These are phyloP conservation scores for Steatornis caripensis DNA, from an alignment of 2,113 vertebrate species.

Conservation along the genomic window DNA sequence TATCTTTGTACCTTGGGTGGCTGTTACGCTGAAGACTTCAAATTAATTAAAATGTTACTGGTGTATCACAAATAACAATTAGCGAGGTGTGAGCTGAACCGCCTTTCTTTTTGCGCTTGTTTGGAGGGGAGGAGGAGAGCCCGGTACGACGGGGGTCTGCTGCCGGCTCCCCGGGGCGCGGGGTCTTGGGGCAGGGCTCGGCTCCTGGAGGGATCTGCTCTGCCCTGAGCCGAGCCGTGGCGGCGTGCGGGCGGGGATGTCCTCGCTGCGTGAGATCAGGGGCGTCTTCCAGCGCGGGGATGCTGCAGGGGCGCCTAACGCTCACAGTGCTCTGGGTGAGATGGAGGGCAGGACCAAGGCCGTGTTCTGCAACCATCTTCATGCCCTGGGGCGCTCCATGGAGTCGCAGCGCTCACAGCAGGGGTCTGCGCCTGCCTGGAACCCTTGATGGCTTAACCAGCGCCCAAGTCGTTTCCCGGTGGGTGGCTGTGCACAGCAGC, in stretches of 20 bases:
- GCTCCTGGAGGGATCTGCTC: not conserved
- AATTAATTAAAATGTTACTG: slow-evolving; percentile 70
- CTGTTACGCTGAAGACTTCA: slow-evolving; percentile 48
- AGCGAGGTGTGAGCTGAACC: slow-evolving; percentile 20
- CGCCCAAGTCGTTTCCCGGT: too few relatives aligned
- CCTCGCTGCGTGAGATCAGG: rapidly evolving
- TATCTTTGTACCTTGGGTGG: slow-evolving; percentile 55
- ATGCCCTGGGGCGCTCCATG: rapidly evolving
- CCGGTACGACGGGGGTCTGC: rapidly evolving
- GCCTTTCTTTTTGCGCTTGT: not conserved
- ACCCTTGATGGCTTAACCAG: too few relatives aligned
- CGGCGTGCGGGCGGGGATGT: not conserved
- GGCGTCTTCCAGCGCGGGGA: rapidly evolving
- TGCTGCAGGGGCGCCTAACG: not conserved
- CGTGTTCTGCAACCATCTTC: rapidly evolving
- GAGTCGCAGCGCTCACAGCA: too few relatives aligned
- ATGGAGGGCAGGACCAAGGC: not conserved
- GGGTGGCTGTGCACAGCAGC: too few relatives aligned
- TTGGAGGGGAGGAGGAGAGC: not conserved
- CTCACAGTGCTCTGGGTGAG: rapidly evolving
- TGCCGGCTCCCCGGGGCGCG: rapidly evolving
- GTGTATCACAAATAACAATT: slow-evolving; percentile 68
- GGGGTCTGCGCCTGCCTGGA: too few relatives aligned
- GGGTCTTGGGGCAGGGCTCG: too few relatives aligned
- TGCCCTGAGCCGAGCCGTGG: rapidly evolving